Base-by-base conservation (phyloP, 2,888 invertebrate genomes). In the Scaeva pyrastri region DNA sequence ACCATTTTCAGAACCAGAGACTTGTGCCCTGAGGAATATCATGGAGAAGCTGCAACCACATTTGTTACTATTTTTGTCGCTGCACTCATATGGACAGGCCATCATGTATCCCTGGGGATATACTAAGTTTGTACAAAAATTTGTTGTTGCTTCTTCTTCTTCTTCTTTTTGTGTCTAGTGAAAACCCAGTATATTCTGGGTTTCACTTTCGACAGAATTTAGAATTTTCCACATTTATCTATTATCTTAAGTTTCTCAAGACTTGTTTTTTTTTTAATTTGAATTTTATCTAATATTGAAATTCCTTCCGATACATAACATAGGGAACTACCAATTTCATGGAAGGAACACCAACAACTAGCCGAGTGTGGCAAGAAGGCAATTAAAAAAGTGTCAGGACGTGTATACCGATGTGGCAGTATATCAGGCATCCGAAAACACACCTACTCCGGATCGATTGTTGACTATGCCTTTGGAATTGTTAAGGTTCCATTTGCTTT, bases 91-190 rank as follows among this genome's bases (percentile, higher is more conserved):
- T 88, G 92, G 92, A 8, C 91, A 92, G 88, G 89, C 91, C 81
- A 91, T 93, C 43, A 91, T 93, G 91, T 93, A 92, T 86, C 93
- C 93, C 0, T 92, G 91, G 91, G 92, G 92, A 52, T 92, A 91
- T 86, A 90, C 89, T 74, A 89, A 88, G 91, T 91, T 88, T 77
- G 89, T 85, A 48, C n/a, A n/a, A n/a, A 12, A 23, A 3, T 16
- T 58, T 12, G 14, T 48, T 16, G 6, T 48, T 14, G 26, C 10
- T 60, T 70, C 72, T 26, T 72, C 12, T 31, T 60, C 8, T 11
- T 11, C 14, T 50, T 48, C 2, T 50, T 56, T 41, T 66, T 56
- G 0, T 11, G 8, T 43, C 14, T 21, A 7, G 14, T 62, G 39
- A 31, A 14, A 14, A 52, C 23, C 23, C 5, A 23, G 0, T 23